Conservation (phyloP, 2,113 vertebrate species). For the Microtus oregoni region DNA sequence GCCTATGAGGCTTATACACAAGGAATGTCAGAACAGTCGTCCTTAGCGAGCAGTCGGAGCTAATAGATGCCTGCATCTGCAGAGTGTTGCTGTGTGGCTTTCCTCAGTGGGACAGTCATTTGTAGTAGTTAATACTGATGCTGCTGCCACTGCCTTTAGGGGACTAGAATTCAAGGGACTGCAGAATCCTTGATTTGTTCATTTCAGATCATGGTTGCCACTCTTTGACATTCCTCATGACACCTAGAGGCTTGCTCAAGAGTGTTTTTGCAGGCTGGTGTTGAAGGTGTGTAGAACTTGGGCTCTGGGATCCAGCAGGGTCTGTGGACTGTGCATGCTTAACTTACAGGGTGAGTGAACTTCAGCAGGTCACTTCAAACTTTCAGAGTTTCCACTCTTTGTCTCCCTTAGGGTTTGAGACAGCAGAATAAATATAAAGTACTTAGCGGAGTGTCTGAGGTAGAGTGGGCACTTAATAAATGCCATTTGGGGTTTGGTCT, state of each 20-base stretch:
- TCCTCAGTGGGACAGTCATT: not conserved
- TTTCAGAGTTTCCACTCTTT: not conserved
- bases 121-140: not conserved
- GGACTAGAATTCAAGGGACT: not conserved
- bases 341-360: not conserved
- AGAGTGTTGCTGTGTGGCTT: not conserved
- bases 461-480: not conserved
- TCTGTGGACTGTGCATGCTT: not conserved
- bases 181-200: not conserved
- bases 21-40: not conserved
- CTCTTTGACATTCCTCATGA: not conserved
- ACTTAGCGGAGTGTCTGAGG: not conserved
- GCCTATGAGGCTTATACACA: not conserved
- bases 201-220: not conserved
- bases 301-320: not conserved
- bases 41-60: not conserved
- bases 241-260: not conserved
- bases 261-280: not conserved
- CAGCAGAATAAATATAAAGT: not conserved
- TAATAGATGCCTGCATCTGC: not conserved
- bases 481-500: not conserved
- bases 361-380: not conserved
- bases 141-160: not conserved
- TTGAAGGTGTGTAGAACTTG: not conserved
- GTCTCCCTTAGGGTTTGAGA: not conserved